phyloP scores from a whole-genome alignment of 2,888 invertebrate species.

The Torymus tubicola region DNA sequence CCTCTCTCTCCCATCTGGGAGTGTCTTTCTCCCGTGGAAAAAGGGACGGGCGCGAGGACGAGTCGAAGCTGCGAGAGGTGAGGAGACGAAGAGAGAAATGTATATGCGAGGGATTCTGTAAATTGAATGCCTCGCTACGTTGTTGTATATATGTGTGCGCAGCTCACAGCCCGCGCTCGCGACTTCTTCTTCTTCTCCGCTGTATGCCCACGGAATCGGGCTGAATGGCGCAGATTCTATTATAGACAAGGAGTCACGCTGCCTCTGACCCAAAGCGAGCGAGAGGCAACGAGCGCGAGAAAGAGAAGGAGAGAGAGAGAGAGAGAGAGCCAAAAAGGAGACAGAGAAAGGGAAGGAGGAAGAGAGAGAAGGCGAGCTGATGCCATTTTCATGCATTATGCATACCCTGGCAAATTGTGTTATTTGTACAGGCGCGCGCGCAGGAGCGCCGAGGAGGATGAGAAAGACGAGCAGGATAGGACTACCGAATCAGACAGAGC shows the following conservation, averaged over 20 bases:
- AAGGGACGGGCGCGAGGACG: conserved; percentile 38
- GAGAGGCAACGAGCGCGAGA: not conserved
- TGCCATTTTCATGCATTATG: conserved; percentile 72
- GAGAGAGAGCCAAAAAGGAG: conserved; percentile 17
- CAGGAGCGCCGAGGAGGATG: conserved; percentile 53
- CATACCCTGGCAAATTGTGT: conserved; percentile 72
- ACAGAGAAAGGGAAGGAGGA: conserved; percentile 32
- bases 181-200: conserved; percentile 11
- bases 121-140: conserved; percentile 73
- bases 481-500: conserved; percentile 8
- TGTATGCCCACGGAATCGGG: conserved; percentile 58
- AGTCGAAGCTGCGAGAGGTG: conserved; percentile 14
- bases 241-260: conserved; percentile 72
- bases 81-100: conserved; percentile 28
- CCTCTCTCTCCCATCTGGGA: conserved; percentile 1
- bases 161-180: conserved; percentile 63
- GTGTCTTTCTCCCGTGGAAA: conserved; percentile 45
- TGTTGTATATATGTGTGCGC: conserved; percentile 67
- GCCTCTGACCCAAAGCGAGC: conserved; percentile 64
- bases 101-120: conserved; percentile 65
- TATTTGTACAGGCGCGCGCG: conserved; percentile 66
- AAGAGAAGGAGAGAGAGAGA: conserved; percentile 31
- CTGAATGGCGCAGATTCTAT: conserved; percentile 71
- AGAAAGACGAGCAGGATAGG: conserved; percentile 49
- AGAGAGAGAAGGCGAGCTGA: conserved; percentile 51